Evolutionary conservation across 92 coral and sea anemone genomes (phyloP).

Genomic region (Pocillopora meandrina): DNA sequence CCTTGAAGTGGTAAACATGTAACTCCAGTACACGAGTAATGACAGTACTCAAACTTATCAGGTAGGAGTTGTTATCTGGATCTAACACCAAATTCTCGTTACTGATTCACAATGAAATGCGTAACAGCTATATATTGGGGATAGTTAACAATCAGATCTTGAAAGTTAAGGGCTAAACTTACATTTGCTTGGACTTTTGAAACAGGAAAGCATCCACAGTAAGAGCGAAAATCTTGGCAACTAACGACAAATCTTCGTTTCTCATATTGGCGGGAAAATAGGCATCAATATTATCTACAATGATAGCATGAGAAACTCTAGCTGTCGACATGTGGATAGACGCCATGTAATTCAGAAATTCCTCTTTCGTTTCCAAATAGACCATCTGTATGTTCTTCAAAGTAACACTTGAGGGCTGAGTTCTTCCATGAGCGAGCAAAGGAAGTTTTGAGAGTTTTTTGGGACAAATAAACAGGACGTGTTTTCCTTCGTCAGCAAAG

Average conservation of each 20-base stretch:
- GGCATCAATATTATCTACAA: constrained; percentile 76
- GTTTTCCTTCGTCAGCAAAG: constrained; percentile 81
- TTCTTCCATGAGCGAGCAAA: constrained; percentile 66
- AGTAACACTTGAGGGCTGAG: constrained; percentile 59
- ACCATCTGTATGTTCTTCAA: constrained; percentile 80
- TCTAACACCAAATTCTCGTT: no score
- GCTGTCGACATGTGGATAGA: constrained; percentile 60
- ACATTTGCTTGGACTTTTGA: constrained; percentile 61
- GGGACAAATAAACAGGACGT: constrained; percentile 82
- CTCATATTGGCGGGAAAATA: constrained; percentile 61
- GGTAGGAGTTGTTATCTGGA: no score
- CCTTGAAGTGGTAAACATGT: no score
- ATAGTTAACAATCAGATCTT: no score
- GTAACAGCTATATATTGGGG: no score
- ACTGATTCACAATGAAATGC: no score
- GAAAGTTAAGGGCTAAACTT: constrained; percentile 11
- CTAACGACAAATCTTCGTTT: constrained; percentile 76
- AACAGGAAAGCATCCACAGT: constrained; percentile 82
- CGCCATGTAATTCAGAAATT: constrained; percentile 73
- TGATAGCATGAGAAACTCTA: constrained; percentile 46
- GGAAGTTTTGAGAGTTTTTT: constrained; percentile 72
- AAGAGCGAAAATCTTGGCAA: constrained; percentile 84
- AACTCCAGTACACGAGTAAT: no score
- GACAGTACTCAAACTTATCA: no score
- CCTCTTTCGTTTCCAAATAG: constrained; percentile 69